phyloP scores from a whole-genome alignment of 2,113 vertebrate species.

The Odobenus rosmarus region DNA sequence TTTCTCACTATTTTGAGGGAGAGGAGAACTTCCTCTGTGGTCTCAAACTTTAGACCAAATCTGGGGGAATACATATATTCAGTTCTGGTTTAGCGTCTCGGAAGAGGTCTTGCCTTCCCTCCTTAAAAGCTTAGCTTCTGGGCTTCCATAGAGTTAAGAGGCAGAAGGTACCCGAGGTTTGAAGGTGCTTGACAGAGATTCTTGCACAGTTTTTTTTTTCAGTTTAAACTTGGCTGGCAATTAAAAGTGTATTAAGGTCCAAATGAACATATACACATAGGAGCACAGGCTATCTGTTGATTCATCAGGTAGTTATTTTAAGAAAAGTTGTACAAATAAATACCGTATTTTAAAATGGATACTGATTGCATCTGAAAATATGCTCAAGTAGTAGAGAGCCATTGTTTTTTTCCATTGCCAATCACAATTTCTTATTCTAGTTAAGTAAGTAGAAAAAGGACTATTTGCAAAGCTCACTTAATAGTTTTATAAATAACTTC shows the following conservation, averaged over 20 bases:
- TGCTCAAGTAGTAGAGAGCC: neutral
- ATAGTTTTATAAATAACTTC: neutral
- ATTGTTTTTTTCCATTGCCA: neutral
- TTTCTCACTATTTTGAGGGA: neutral
- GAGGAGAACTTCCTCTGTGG: constrained; percentile 20
- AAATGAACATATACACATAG: neutral
- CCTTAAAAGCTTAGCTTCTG: constrained; percentile 47
- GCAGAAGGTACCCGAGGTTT: neutral
- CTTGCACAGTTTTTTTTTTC: constrained; percentile 27
- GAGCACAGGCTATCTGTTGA: constrained; percentile 24
- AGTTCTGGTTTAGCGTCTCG: neutral
- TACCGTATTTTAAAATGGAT: neutral
- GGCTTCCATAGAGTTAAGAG: constrained; percentile 36
- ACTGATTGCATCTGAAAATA: constrained; percentile 17
- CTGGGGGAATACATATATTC: neutral
- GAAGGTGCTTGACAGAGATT: constrained; percentile 49
- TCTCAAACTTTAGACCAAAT: neutral
- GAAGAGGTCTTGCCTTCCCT: constrained; percentile 23
- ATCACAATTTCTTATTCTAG: neutral
- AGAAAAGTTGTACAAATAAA: constrained; percentile 33
- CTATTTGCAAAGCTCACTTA: neutral
- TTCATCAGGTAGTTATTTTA: constrained; percentile 54
- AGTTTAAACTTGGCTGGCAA: constrained; percentile 46
- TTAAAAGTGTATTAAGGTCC: constrained; percentile 56
- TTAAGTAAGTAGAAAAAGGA: neutral